phyloP scores from a whole-genome alignment of 2,113 vertebrate species.

The Pyrgilauda ruficollis region DNA sequence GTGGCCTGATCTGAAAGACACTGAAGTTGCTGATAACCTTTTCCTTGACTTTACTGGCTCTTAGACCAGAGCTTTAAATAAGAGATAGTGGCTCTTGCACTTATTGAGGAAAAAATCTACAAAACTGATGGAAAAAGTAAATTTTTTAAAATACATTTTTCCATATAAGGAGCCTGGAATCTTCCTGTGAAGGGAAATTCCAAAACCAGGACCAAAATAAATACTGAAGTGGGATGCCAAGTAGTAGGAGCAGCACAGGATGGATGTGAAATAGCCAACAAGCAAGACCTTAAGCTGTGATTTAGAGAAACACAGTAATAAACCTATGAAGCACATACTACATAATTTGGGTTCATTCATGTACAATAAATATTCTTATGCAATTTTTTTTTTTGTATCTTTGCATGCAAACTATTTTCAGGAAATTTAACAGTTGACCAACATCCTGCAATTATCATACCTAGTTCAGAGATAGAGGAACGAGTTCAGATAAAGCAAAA shows the following conservation, averaged over 20 bases:
- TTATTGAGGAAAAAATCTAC: neutral
- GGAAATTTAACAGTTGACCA: neutral
- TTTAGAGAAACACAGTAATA: neutral
- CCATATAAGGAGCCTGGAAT: conserved; percentile 32
- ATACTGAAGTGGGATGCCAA: conserved; percentile 39
- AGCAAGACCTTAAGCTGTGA: neutral
- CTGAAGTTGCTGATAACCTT: neutral
- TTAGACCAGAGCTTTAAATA: neutral
- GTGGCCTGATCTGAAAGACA: neutral
- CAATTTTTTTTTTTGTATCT: neutral
- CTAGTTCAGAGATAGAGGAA: neutral
- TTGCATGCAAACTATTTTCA: neutral
- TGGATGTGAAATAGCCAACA: conserved; percentile 5
- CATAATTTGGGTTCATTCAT: neutral
- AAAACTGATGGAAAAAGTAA: neutral
- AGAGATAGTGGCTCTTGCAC: neutral
- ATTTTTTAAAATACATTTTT: neutral
- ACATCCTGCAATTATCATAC: neutral
- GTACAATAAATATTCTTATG: neutral
- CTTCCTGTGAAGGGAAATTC: conserved; percentile 52
- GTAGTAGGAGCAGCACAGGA: neutral
- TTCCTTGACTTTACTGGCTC: neutral
- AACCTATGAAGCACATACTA: neutral
- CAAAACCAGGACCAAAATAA: conserved; percentile 58
- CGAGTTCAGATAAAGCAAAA: neutral